Evolutionary conservation across 2,888 invertebrate species (phyloP).

Genomic region (Graphium colonna): DNA sequence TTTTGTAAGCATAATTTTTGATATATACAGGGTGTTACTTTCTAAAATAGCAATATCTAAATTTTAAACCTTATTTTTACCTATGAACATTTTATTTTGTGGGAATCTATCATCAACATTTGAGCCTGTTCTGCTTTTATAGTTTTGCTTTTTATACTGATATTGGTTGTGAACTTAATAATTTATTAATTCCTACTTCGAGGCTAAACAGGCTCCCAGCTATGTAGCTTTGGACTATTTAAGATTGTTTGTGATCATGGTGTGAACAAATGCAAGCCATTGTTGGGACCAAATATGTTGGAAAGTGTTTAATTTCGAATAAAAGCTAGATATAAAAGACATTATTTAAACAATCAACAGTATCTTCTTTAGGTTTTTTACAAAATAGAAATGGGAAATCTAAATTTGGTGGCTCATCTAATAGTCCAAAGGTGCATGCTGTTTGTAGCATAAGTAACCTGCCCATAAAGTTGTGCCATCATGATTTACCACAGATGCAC

Average conservation of each 20-base stretch:
- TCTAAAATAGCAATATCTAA: constrained; percentile 16
- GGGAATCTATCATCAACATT: neutral
- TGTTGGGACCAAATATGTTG: constrained; percentile 35
- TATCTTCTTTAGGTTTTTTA: constrained; percentile 24
- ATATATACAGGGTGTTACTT: constrained; percentile 17
- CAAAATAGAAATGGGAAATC: constrained; percentile 31
- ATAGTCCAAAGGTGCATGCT: constrained; percentile 32
- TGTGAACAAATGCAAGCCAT: constrained; percentile 29
- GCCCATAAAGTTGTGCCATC: constrained; percentile 26
- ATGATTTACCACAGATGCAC: constrained; percentile 5
- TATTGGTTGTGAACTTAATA: constrained; percentile 23
- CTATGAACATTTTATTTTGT: constrained; percentile 2
- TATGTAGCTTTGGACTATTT: constrained; percentile 34
- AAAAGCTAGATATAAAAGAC: constrained; percentile 18
- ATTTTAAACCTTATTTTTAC: neutral
- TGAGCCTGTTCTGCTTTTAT: neutral
- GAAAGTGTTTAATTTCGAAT: constrained; percentile 18
- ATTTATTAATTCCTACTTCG: constrained; percentile 6
- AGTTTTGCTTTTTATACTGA: constrained; percentile 4
- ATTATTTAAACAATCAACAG: constrained; percentile 21
- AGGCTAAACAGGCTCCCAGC: neutral
- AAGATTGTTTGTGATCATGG: neutral
- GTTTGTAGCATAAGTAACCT: constrained; percentile 24
- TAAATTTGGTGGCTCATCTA: constrained; percentile 33
- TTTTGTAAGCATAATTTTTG: constrained; percentile 11